A percentile compares a stretch with the other conserved stretches of the same genome.
These are phyloP conservation scores for Mormyrops attenuatus DNA, from an alignment of 2,797 vertebrate species.

Conservation along the genomic window DNA sequence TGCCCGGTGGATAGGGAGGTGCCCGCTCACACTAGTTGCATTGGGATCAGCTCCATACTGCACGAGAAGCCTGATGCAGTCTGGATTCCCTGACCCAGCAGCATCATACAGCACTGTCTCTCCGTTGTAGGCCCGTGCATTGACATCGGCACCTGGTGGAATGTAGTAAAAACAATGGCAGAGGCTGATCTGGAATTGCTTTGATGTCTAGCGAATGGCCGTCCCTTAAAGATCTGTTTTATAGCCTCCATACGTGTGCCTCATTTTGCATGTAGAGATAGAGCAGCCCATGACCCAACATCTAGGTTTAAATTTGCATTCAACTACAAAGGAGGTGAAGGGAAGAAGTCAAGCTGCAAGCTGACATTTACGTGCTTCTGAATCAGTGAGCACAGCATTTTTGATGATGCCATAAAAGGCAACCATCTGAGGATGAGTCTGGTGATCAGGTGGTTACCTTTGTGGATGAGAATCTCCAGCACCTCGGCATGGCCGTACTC, in stretches of 20 bases:
- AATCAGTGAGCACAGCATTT: neutral
- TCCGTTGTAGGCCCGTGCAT: conserved; percentile 67
- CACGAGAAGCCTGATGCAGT: conserved; percentile 72
- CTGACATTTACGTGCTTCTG: neutral
- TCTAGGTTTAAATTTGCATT: neutral
- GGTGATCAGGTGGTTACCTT: conserved; percentile 52
- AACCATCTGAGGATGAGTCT: neutral
- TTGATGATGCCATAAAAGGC: neutral
- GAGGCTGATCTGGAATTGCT: neutral
- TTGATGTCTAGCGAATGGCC: neutral
- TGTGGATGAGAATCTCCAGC: conserved; percentile 77
- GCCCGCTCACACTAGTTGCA: conserved; percentile 65
- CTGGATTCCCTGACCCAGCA: conserved; percentile 71
- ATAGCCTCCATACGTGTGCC: neutral
- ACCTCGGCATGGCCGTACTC: conserved; percentile 69
- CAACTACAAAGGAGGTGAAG: neutral
- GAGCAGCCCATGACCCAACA: neutral
- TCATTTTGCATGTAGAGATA: neutral
- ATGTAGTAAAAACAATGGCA: conserved; percentile 12
- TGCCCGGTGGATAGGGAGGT: conserved; percentile 77
- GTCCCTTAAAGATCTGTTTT: neutral
- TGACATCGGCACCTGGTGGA: conserved; percentile 70
- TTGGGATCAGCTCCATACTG: conserved; percentile 73
- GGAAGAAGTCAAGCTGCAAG: neutral
- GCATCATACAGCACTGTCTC: conserved; percentile 75